Evolutionary conservation across 2,888 invertebrate genomes (phyloP).

Genomic region (Teleogryllus oceanicus): DNA sequence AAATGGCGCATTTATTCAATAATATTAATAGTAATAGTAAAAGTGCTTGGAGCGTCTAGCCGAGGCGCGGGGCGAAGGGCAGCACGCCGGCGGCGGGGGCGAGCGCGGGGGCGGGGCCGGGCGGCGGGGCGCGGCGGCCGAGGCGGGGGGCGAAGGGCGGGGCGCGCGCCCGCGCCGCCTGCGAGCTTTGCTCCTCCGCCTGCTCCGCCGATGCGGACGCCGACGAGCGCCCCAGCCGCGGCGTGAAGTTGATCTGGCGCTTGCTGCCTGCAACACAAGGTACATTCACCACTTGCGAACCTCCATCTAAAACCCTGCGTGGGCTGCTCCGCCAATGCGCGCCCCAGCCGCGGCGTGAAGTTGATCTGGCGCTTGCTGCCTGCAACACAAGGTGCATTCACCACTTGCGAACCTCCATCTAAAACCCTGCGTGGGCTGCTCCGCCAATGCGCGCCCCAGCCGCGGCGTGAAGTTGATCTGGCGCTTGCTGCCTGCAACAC

Average conservation of each 20-base stretch:
- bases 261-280: neutral
- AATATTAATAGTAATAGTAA: too few species aligned
- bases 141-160: neutral
- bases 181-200: neutral
- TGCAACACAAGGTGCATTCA: neutral
- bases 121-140: neutral
- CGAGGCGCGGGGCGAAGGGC: neutral
- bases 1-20: too few species aligned
- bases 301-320: too few species aligned
- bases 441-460: neutral
- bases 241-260: neutral
- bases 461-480: neutral
- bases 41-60: too few species aligned
- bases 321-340: neutral
- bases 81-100: neutral
- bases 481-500: neutral
- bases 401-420: too few species aligned
- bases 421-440: too few species aligned
- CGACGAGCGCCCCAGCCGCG: neutral
- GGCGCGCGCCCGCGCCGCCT: neutral
- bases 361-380: slow-evolving; percentile 9
- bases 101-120: neutral
- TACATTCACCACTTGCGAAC: too few species aligned
- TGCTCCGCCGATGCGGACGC: neutral
- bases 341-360: neutral